phyloP scores from a whole-genome alignment of 1,140 invertebrate genomes.

The Drusus annulatus region DNA sequence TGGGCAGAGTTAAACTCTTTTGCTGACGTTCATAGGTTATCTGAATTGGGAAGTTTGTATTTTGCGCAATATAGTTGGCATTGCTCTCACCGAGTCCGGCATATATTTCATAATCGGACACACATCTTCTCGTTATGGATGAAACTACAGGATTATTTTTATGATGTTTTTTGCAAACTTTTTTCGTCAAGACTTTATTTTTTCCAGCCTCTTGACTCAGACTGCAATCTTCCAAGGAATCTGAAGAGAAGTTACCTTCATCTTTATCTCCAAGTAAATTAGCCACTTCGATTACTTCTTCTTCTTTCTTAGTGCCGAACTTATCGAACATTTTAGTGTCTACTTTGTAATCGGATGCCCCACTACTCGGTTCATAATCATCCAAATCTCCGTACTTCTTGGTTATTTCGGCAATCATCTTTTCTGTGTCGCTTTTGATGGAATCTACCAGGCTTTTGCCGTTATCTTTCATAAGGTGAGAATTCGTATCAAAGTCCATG shows the following conservation, averaged over 20 bases:
- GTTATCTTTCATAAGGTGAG: conserved; percentile 69
- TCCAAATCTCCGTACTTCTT: conserved; percentile 75
- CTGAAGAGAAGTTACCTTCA: conserved; percentile 82
- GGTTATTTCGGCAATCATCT: conserved; percentile 76
- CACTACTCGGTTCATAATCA: conserved; percentile 66
- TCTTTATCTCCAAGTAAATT: conserved; percentile 64
- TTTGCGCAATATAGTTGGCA: conserved; percentile 59
- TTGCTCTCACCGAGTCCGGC: conserved; percentile 64
- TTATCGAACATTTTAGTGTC: conserved; percentile 55
- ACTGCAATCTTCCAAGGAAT: conserved; percentile 81
- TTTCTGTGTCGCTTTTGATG: conserved; percentile 75
- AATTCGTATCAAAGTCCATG: conserved; percentile 70
- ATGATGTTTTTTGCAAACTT: conserved; percentile 71
- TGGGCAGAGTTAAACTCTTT: conserved; percentile 69
- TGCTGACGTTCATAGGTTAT: conserved; percentile 49
- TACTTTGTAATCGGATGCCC: conserved; percentile 64
- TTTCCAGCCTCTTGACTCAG: conserved; percentile 72
- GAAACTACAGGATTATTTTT: conserved; percentile 64
- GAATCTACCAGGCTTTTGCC: conserved; percentile 74
- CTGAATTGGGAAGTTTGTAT: background rate
- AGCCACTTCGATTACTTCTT: conserved; percentile 22
- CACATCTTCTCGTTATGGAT: conserved; percentile 74
- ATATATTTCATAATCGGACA: conserved; percentile 86
- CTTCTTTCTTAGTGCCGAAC: conserved; percentile 48
- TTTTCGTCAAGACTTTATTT: conserved; percentile 70